phyloP scores from a whole-genome alignment of 2,797 vertebrate species.

The Sebastes ruberrimus region DNA sequence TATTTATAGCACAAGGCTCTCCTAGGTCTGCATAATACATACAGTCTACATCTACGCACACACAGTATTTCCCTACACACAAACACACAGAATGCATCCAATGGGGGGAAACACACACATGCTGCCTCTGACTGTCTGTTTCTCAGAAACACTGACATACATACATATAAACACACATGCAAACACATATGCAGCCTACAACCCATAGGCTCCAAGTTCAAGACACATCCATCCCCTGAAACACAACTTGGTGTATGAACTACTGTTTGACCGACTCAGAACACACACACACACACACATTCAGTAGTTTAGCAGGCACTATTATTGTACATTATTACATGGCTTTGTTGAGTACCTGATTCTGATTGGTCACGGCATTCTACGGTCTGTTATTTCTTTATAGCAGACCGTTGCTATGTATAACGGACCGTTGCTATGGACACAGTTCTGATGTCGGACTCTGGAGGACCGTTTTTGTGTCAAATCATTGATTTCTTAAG shows the following conservation, averaged over 20 bases:
- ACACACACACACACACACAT: not conserved
- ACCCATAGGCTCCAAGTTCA: not conserved
- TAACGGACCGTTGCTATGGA: not conserved
- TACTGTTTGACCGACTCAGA: not conserved
- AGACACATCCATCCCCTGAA: slow-evolving; percentile 2
- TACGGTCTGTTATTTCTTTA: not conserved
- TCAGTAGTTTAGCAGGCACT: not conserved
- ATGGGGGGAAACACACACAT: slow-evolving; percentile 27
- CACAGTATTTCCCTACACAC: slow-evolving; percentile 35
- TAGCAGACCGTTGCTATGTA: too few species aligned
- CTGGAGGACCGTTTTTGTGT: not conserved
- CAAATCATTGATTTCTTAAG: not conserved
- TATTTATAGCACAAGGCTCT: slow-evolving; percentile 86
- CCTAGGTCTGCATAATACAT: slow-evolving; percentile 81
- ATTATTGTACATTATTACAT: not conserved
- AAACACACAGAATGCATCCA: slow-evolving; percentile 26
- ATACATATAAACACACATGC: slow-evolving; percentile 20
- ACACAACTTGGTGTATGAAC: not conserved
- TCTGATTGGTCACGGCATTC: not conserved
- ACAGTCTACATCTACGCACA: slow-evolving; percentile 65
- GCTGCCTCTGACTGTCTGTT: slow-evolving; percentile 20
- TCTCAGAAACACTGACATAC: slow-evolving; percentile 28
- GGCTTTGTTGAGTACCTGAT: too few species aligned
- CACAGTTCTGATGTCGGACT: not conserved
- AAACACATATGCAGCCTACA: slow-evolving; percentile 26